phyloP scores from a whole-genome alignment of 2,888 invertebrate species.

The Clunio marinus region DNA sequence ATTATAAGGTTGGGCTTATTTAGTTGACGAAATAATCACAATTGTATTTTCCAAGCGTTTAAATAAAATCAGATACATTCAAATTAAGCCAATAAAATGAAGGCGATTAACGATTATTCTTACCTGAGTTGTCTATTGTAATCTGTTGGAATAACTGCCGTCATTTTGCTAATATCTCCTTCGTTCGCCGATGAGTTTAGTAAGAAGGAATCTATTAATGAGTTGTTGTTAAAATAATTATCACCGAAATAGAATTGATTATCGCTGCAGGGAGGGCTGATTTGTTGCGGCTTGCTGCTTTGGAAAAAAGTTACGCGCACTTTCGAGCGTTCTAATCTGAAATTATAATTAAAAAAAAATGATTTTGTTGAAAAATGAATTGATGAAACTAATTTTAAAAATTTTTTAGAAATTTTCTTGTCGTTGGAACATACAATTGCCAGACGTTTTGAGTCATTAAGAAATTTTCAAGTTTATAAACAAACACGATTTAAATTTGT shows the following conservation, averaged over 20 bases:
- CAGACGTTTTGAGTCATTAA: no score
- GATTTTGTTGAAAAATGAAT: neutral
- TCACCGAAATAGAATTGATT: slow-evolving; percentile 11
- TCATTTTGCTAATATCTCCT: slow-evolving; percentile 33
- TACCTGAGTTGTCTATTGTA: slow-evolving; percentile 52
- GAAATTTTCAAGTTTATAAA: no score
- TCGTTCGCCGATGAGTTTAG: slow-evolving; percentile 22
- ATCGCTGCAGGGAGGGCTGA: slow-evolving; percentile 58
- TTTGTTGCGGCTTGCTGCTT: slow-evolving; percentile 70
- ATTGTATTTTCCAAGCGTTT: slow-evolving; percentile 6
- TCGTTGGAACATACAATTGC: no score
- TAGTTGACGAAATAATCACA: neutral
- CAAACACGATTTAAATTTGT: no score
- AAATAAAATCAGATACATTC: no score
- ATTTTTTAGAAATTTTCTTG: no score
- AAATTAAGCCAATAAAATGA: no score
- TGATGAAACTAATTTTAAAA: slow-evolving; percentile 1
- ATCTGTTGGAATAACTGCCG: slow-evolving; percentile 43
- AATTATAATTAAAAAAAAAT: no score
- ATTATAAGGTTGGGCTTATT: slow-evolving; percentile 11
- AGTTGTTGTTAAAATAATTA: slow-evolving; percentile 32
- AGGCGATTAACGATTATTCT: no score
- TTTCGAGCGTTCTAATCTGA: slow-evolving; percentile 71
- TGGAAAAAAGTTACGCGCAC: slow-evolving; percentile 81
- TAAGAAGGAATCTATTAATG: slow-evolving; percentile 36